These are phyloP conservation scores for Hyles euphorbiae DNA, from an alignment of 1,140 invertebrate genomes.

Conservation along the genomic window DNA sequence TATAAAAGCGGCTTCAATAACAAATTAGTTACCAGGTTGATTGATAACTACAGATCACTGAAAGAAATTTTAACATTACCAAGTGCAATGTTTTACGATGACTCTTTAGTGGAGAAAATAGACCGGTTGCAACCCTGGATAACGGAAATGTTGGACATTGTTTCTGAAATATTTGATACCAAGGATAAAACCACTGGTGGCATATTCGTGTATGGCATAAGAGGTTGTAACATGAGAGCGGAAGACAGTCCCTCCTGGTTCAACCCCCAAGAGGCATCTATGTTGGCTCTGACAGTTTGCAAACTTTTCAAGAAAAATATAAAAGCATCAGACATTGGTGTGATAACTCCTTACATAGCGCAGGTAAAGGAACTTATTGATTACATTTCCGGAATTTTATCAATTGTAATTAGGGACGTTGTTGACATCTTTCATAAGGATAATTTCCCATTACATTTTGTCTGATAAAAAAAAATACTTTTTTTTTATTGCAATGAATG, in stretches of 20 bases:
- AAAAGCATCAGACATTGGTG: slow-evolving; percentile 85
- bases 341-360: slow-evolving; percentile 95
- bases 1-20: slow-evolving; percentile 79
- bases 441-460: too few relatives aligned
- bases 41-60: slow-evolving; percentile 88
- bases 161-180: slow-evolving; percentile 58
- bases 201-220: slow-evolving; percentile 89
- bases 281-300: slow-evolving; percentile 78
- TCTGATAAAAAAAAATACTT: too few relatives aligned
- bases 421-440: too few relatives aligned
- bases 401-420: not conserved
- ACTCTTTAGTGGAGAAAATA: slow-evolving; percentile 79
- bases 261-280: slow-evolving; percentile 89
- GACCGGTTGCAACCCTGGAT: slow-evolving; percentile 51
- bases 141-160: slow-evolving; percentile 45
- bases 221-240: slow-evolving; percentile 84
- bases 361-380: slow-evolving; percentile 79
- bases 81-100: slow-evolving; percentile 89
- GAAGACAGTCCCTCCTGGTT: slow-evolving; percentile 91
- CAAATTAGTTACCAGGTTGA: slow-evolving; percentile 81
- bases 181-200: slow-evolving; percentile 76
- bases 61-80: slow-evolving; percentile 84
- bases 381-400: slow-evolving; percentile 1
- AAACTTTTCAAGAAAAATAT: slow-evolving; percentile 81
- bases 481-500: too few relatives aligned